Base-by-base conservation (phyloP, 2,888 invertebrate genomes). In the Drosophila nr. perissopoda region DNA sequence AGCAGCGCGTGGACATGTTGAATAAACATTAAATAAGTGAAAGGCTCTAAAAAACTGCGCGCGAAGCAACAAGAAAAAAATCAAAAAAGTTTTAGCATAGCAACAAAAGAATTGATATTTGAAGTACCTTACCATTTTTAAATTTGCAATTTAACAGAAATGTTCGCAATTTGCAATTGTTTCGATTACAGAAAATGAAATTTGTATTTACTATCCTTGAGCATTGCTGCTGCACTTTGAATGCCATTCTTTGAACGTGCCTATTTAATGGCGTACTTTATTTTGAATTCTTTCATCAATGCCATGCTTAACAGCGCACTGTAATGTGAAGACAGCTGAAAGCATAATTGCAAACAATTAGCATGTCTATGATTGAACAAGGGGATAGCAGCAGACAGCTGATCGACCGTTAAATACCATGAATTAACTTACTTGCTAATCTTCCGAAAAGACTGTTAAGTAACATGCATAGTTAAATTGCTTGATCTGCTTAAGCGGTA, bases 331-430 rank as follows among this genome's bases (percentile, higher is more conserved):
- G 58, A 69, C 53, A 62, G 66, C 61, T 63, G 70, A 90, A 86
- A 90, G 85, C 85, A 90, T 86, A 86, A 90, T 90, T 88, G 90
- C 87, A 86, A 88, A 88, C 86, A 90, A 86, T 86, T 88, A 90
- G 83, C 81, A 76, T 72, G 78, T 52, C 58, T 52, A 56, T 64
- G 62, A 61, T 72, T 56, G 59, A 42, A 56, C 29, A 59, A 60
- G 31, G 42, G 7, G 36, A 21, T 10, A 21, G 25, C 46, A 46
- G 25, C 46, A 8, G 4, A 8, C 10, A 16, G 34, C 29, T 31
- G 56, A n/a, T 31, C 49, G 42, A 52, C 77, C 29, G 10, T 0
- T 25, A 42, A 18, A 71, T 76, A 80, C 71, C 42, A n/a, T 13
- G n/a, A 27, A 16, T 25, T 34, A 10, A 31, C n/a, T 25, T 16